Base-by-base conservation (phyloP, 1,140 invertebrate species). In the Brachionus koreanus region DNA sequence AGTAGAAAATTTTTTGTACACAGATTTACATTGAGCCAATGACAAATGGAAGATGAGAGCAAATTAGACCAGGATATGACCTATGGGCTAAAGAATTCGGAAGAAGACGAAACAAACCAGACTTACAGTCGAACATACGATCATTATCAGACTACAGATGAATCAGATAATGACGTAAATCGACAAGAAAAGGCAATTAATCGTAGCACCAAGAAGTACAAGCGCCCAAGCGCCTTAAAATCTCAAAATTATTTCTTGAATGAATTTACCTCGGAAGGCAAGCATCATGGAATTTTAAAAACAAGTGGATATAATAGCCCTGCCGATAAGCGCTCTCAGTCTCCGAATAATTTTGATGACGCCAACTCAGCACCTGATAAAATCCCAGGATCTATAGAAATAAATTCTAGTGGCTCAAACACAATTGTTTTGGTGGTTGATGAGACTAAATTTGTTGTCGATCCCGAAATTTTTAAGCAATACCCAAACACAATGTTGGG, bases 401-500 rank as follows among this genome's bases (percentile, higher is more conserved):
- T 76, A 29, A 49, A 76, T 52, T 49, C 39, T 12, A 35, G 23
- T 25, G 42, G 74, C 25, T 29, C 33, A 0, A 57, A 76, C 25
- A 46, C 25, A 52, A 57, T 98, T 25, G 96, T 94, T 1, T 90
- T 98, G 25, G 92, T 98, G n/a, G 96, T 98, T 4, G 96, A 98
- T 86, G 95, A 95, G 83, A 96, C 95, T 0, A 90, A 95, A 84
- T 96, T 95, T 87, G 92, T 96, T 3, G 92, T 97, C 1, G 95
- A 98, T 89, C 94, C 94, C 4, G 92, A 93, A 9, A 90, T 97
- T 72, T 96, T 98, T 85, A 93, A 93, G 5, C 93, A 93, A 1
- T 93, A 95, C 89, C 94, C 94, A 4, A 95, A 96, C 86, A 96
- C 95, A 0, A 95, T 96, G 94, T 88, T 94, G 4, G 96, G 96